Base-by-base conservation (phyloP, 2,888 invertebrate genomes). In the Cerceris ruficornis region DNA sequence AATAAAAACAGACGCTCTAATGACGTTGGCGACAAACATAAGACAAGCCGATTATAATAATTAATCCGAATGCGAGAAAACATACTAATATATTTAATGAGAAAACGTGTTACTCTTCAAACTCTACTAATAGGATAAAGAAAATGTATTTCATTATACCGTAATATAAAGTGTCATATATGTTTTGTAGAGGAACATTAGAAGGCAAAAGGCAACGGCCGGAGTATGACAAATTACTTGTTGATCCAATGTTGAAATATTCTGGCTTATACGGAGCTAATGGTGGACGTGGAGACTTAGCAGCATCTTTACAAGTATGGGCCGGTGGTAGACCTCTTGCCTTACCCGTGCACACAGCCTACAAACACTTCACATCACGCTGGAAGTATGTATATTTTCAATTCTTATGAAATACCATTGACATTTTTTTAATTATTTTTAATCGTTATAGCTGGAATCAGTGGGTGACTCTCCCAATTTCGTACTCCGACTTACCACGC, bases 381-480 rank as follows among this genome's bases (percentile, higher is more conserved):
- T 99, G 98, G 98, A 98, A 97, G 97, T 97, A 94, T 94, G 95
- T 93, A 61, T 46, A 11, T 50, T 60, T 54, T 49, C 50, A 41
- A 50, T 72, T 39, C 15, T 52, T 42, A 5, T 28, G 39, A 28
- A 28, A 17, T 49, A 59, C 2, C 1, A 41, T 13, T 17, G 11
- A 8, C 2, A 5, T 13, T n/a, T 9, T 0, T 52, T 54, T 50
- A 4, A n/a, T 42, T 28, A 54, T 15, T 50, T 7, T 41, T 52
- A 5, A 49, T 61, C n/a, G 43, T 87, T 93, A 17, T 91, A 98
- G 98, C 90, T 99, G 99, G 99, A 99, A 98, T 91, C 98, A 99
- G 93, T 99, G 99, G 98, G 94, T 99, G 46, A 96, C 95, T 0
- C 93, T 99, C 69, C 98, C 99, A 0, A 94, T 99, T 46, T 96